Percentiles rank a stretch among this genome's conserved stretches.
These are phyloP conservation scores for Metallyticus violacea DNA, from an alignment of 2,888 invertebrate genomes.

Conservation along the genomic window DNA sequence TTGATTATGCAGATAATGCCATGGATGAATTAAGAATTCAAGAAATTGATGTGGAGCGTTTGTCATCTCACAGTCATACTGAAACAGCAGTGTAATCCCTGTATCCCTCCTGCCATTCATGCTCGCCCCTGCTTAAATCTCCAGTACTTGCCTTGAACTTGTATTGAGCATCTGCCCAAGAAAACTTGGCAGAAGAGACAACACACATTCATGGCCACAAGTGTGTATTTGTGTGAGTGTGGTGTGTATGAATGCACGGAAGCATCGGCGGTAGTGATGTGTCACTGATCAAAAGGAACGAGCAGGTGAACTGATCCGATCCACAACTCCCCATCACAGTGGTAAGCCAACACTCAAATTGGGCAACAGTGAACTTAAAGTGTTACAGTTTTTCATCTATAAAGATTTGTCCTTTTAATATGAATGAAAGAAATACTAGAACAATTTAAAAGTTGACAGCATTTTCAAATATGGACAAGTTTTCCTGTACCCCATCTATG, in stretches of 20 bases:
- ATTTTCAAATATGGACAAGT: background rate
- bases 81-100: slow-evolving; percentile 81
- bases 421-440: background rate
- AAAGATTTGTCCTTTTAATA: background rate
- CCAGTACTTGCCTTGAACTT: background rate
- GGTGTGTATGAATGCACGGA: background rate
- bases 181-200: background rate
- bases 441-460: background rate
- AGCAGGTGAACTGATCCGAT: background rate
- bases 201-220: background rate
- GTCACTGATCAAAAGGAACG: background rate
- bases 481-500: background rate
- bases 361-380: background rate
- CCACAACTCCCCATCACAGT: background rate
- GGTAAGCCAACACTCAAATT: background rate
- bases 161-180: background rate
- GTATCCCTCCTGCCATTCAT: background rate
- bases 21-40: slow-evolving; percentile 85
- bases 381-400: background rate
- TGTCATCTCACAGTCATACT: slow-evolving; percentile 91
- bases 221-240: background rate
- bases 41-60: slow-evolving; percentile 88
- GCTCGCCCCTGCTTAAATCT: background rate
- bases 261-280: background rate
- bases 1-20: slow-evolving; percentile 87